Conservation (phyloP, 2,113 vertebrate species). For the Ptilorrhoa leucosticta region DNA sequence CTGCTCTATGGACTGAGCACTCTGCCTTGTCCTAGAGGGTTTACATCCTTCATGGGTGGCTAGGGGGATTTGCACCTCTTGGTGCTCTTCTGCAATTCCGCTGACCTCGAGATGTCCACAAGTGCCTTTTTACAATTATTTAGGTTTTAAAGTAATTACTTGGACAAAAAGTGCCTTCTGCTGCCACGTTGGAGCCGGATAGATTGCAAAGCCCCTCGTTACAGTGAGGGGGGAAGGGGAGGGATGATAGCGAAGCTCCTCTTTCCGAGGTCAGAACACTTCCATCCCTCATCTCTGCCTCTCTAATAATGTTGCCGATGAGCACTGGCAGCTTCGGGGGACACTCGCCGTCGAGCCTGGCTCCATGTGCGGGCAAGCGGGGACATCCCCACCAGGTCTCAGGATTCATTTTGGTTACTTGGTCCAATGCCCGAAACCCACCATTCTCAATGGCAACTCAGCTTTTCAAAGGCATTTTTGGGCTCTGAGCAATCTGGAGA, state of each 20-base stretch:
- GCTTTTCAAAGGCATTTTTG: rapidly evolving
- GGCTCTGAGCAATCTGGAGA: neutral
- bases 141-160: neutral
- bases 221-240: neutral
- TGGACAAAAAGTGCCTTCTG: neutral
- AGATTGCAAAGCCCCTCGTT: neutral
- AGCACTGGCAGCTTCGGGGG: rapidly evolving
- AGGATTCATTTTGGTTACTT: rapidly evolving
- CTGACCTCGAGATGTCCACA: rapidly evolving
- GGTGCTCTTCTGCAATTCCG: rapidly evolving
- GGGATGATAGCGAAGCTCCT: neutral
- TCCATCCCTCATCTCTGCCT: neutral
- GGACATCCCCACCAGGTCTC: rapidly evolving
- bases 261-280: neutral
- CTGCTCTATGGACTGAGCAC: rapidly evolving
- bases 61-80: neutral
- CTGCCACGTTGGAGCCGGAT: neutral
- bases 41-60: rapidly evolving
- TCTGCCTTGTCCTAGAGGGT: rapidly evolving
- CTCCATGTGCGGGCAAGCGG: rapidly evolving
- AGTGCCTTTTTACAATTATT: rapidly evolving
- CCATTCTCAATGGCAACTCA: rapidly evolving
- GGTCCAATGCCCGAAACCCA: rapidly evolving
- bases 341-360: rapidly evolving
- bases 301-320: rapidly evolving